Percentiles rank a stretch among this genome's conserved stretches.
Evolutionary conservation across 2,888 invertebrate genomes (phyloP).

Genomic region (Argynnis bischoffii): DNA sequence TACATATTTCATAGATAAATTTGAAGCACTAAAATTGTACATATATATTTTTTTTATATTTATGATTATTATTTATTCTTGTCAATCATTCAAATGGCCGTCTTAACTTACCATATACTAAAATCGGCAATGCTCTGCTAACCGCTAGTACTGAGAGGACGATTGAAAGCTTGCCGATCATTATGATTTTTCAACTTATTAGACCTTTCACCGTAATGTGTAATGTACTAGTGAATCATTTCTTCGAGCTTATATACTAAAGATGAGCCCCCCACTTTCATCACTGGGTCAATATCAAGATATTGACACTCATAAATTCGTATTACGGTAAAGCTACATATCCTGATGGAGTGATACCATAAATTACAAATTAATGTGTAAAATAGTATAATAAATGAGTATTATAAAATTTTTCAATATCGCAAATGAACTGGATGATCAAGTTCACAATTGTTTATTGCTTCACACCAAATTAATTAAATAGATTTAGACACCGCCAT

Average conservation of each 20-base stretch:
- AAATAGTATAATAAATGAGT: slow-evolving; percentile 29
- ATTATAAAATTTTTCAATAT: slow-evolving; percentile 14
- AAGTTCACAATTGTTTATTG: slow-evolving; percentile 26
- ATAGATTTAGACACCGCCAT: not conserved
- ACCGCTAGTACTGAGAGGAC: slow-evolving; percentile 54
- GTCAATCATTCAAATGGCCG: too few relatives aligned
- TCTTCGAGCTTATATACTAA: slow-evolving; percentile 71
- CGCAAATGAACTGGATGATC: slow-evolving; percentile 22
- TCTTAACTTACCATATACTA: slow-evolving; percentile 53
- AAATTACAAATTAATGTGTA: slow-evolving; percentile 50
- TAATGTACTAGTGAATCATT: slow-evolving; percentile 59
- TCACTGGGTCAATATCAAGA: slow-evolving; percentile 64
- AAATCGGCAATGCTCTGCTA: slow-evolving; percentile 60
- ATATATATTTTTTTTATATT: too few relatives aligned
- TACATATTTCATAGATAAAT: too few relatives aligned
- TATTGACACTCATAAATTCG: slow-evolving; percentile 70
- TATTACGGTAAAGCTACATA: slow-evolving; percentile 68
- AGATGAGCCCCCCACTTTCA: slow-evolving; percentile 63
- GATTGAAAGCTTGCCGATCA: slow-evolving; percentile 62
- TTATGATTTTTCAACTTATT: slow-evolving; percentile 44
- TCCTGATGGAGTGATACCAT: slow-evolving; percentile 51
- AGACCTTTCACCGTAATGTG: slow-evolving; percentile 67
- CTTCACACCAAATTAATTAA: slow-evolving; percentile 9
- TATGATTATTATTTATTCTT: too few relatives aligned
- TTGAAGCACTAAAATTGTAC: too few relatives aligned